Conservation (phyloP, 2,797 vertebrate genomes). For the Sparidentex hasta region DNA sequence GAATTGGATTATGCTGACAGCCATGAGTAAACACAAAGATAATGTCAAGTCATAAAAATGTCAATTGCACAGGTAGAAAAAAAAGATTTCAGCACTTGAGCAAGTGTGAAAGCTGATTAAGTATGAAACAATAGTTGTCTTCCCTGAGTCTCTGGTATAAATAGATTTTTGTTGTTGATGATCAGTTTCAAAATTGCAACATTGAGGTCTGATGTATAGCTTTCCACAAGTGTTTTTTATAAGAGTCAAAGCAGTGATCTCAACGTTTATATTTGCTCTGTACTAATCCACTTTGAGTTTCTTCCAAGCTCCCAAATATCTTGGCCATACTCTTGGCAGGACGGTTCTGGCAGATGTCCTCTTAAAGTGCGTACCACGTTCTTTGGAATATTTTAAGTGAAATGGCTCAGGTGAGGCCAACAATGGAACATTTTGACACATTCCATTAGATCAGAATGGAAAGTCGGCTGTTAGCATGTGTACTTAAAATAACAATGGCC, state of each 20-base stretch:
- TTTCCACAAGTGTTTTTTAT: conserved; percentile 65
- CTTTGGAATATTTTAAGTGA: conserved; percentile 58
- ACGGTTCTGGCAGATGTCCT: conserved; percentile 58
- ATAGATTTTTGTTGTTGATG: background rate
- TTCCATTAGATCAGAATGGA: conserved; percentile 72
- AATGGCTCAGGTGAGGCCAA: conserved; percentile 68
- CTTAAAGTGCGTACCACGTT: conserved; percentile 43
- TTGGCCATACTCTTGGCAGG: conserved; percentile 68
- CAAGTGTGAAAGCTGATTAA: conserved; percentile 26
- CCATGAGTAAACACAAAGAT: conserved; percentile 52
- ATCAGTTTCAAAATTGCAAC: background rate
- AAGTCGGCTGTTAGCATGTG: conserved; percentile 59
- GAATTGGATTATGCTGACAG: conserved; percentile 51
- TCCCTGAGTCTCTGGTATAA: background rate
- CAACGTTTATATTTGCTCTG: conserved; percentile 72
- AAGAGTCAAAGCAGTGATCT: conserved; percentile 66
- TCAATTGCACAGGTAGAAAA: conserved; percentile 31
- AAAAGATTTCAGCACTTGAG: conserved; percentile 24
- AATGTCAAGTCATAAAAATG: conserved; percentile 58
- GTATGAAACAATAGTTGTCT: background rate
- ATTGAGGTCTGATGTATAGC: conserved; percentile 6
- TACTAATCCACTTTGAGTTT: conserved; percentile 71
- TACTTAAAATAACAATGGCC: conserved; percentile 77
- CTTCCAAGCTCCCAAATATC: conserved; percentile 74
- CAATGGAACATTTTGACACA: conserved; percentile 62